Percentiles rank a stretch among this genome's conserved stretches.
Conservation (phyloP, 2,113 vertebrate genomes). For the Macrotis lagotis region DNA sequence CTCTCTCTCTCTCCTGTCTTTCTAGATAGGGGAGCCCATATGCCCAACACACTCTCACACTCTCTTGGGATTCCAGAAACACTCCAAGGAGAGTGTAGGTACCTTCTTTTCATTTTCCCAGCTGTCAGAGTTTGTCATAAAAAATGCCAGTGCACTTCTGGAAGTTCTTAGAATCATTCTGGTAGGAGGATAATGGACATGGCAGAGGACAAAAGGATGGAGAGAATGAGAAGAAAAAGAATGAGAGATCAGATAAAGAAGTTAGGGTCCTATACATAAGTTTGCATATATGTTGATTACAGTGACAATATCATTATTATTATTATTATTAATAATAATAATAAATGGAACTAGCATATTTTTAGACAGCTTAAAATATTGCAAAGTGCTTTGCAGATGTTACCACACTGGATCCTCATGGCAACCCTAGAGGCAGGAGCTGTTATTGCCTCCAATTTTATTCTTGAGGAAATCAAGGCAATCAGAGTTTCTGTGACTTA, state of each 20-base stretch:
- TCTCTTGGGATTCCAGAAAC: neutral
- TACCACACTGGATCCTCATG: slow-evolving; percentile 6
- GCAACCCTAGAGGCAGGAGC: neutral
- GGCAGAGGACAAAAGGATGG: neutral
- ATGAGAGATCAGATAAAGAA: neutral
- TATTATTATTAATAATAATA: no score
- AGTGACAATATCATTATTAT: no score
- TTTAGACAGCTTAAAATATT: neutral
- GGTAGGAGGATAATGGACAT: neutral
- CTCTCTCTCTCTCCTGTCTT: no score
- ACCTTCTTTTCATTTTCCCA: neutral
- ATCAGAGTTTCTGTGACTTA: neutral
- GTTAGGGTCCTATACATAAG: neutral
- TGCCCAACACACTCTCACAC: neutral
- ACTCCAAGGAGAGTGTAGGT: neutral
- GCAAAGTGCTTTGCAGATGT: neutral
- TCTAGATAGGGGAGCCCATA: neutral
- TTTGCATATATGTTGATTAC: neutral
- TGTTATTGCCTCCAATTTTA: neutral
- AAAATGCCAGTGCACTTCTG: no score
- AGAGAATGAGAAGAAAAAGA: neutral
- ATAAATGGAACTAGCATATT: neutral
- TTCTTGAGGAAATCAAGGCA: neutral
- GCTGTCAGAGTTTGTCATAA: neutral
- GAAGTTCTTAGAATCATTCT: neutral